These are phyloP conservation scores for Pyrocoelia pectoralis DNA, from an alignment of 2,888 invertebrate species.

Conservation along the genomic window DNA sequence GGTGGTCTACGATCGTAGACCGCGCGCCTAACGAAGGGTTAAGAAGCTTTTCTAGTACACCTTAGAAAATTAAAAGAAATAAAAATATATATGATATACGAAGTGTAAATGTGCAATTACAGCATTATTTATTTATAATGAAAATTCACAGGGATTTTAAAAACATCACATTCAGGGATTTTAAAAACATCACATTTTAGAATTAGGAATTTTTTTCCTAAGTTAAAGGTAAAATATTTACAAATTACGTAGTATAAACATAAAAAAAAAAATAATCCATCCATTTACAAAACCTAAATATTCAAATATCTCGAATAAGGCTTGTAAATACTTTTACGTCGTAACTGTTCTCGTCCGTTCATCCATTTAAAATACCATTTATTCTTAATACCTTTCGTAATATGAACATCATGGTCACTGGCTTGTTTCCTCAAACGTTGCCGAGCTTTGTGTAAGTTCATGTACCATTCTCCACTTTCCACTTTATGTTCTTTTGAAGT, in stretches of 20 bases:
- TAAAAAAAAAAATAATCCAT: background rate
- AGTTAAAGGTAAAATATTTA: too few species aligned
- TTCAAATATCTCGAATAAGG: slow-evolving; percentile 25
- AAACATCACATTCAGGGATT: too few species aligned
- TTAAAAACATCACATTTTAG: too few species aligned
- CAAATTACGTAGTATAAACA: background rate
- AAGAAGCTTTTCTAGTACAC: too few species aligned
- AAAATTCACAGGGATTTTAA: too few species aligned
- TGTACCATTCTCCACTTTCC: slow-evolving; percentile 49
- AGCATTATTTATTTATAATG: too few species aligned
- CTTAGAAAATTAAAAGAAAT: too few species aligned
- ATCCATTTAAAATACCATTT: slow-evolving; percentile 55
- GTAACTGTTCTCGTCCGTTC: slow-evolving; percentile 47
- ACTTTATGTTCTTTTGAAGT: slow-evolving; percentile 2
- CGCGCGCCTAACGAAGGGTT: too few species aligned
- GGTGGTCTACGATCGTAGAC: too few species aligned
- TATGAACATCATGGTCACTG: slow-evolving; percentile 39
- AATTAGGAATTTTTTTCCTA: too few species aligned
- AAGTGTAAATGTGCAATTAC: too few species aligned
- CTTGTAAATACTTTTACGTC: slow-evolving; percentile 31
- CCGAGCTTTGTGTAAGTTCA: slow-evolving; percentile 46
- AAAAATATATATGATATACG: too few species aligned
- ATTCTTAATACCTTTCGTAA: slow-evolving; percentile 49
- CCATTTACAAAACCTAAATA: slow-evolving; percentile 14
- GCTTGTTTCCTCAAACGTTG: slow-evolving; percentile 45